Conservation (phyloP, 1,140 invertebrate genomes). For the Aphaenogaster floridana region DNA sequence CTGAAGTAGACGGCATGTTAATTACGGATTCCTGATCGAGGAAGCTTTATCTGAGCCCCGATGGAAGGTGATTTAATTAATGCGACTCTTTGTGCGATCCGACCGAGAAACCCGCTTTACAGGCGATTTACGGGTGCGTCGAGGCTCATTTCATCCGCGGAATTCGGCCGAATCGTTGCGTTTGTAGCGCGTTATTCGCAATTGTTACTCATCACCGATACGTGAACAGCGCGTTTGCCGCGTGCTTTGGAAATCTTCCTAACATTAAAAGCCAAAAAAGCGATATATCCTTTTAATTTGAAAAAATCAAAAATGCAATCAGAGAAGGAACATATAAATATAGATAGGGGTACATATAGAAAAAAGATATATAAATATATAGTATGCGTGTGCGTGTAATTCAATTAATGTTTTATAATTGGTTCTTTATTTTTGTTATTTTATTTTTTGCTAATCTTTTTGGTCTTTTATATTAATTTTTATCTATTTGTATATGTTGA, state of each 20-base stretch:
- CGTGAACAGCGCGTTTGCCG: neutral
- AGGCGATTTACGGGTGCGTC: constrained; percentile 45
- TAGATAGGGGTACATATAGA: no score
- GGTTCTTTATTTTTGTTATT: neutral
- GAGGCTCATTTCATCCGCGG: constrained; percentile 43
- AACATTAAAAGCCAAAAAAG: neutral
- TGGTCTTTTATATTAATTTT: neutral
- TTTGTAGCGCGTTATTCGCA: constrained; percentile 63
- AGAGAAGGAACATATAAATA: neutral
- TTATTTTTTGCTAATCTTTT: neutral
- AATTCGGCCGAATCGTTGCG: constrained; percentile 40
- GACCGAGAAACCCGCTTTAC: constrained; percentile 42
- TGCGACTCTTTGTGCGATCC: constrained; percentile 50
- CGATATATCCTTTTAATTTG: neutral
- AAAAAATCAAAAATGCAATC: neutral
- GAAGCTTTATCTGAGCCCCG: constrained; percentile 40
- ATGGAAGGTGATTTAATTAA: constrained; percentile 64
- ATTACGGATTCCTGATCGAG: constrained; percentile 59
- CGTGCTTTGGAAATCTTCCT: neutral
- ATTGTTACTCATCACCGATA: constrained; percentile 12
- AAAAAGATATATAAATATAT: no score
- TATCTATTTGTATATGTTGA: neutral
- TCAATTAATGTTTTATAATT: neutral
- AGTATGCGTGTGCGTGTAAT: no score
- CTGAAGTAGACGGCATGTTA: constrained; percentile 47